These are phyloP conservation scores for Trichonephila clavata DNA, from an alignment of 1,140 invertebrate genomes.

Conservation along the genomic window DNA sequence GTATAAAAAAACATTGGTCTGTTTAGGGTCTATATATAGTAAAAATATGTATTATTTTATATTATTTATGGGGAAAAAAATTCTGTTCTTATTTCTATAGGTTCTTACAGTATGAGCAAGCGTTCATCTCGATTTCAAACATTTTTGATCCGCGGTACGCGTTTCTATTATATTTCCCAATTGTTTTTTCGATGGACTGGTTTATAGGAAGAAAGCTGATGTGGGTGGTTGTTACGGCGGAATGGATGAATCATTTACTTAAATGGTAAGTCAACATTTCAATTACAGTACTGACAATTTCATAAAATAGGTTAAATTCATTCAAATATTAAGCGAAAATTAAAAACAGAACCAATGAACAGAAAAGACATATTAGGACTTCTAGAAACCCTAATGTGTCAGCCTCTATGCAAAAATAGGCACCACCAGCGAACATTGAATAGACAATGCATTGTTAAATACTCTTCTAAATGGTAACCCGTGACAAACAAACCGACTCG, in stretches of 20 bases:
- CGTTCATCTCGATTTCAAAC: conserved; percentile 82
- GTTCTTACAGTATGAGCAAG: conserved; percentile 80
- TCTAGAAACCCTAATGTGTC: no score
- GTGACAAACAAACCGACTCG: no score
- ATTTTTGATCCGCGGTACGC: conserved; percentile 82
- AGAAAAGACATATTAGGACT: no score
- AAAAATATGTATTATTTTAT: no score
- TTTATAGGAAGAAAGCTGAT: conserved; percentile 81
- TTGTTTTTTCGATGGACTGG: conserved; percentile 81
- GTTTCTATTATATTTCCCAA: conserved; percentile 82
- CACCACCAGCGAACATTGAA: no score
- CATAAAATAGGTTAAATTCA: not conserved
- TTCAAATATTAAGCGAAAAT: no score
- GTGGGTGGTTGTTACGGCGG: conserved; percentile 81
- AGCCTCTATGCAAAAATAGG: no score
- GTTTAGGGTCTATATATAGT: no score
- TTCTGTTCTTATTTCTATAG: conserved; percentile 74
- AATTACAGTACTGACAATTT: not conserved
- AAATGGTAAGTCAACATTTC: conserved; percentile 81
- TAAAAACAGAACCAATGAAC: no score
- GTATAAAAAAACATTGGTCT: no score
- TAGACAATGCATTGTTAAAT: no score
- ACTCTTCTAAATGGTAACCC: no score
- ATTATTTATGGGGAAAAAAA: not conserved
- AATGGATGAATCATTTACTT: conserved; percentile 83